phyloP scores from a whole-genome alignment of 2,113 vertebrate genomes.

The Monopterus albus region DNA sequence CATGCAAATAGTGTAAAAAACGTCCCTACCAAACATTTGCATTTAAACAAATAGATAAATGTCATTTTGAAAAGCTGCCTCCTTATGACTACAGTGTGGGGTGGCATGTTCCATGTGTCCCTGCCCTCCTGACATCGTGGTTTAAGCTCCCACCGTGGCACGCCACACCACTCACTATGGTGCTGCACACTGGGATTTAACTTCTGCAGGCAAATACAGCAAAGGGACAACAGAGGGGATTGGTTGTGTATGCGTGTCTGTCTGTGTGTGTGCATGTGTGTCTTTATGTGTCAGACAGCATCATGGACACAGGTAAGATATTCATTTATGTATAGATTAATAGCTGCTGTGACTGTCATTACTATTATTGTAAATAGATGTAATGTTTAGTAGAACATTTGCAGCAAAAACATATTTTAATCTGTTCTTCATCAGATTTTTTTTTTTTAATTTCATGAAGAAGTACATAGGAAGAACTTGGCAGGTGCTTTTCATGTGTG shows the following conservation, averaged over 20 bases:
- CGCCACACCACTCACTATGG: slow-evolving; percentile 69
- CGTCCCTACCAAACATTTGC: slow-evolving; percentile 84
- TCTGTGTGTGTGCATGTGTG: slow-evolving; percentile 8
- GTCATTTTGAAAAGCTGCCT: slow-evolving; percentile 79
- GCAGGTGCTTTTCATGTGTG: not conserved
- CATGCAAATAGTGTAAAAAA: slow-evolving; percentile 85
- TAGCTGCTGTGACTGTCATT: not conserved
- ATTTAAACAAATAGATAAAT: slow-evolving; percentile 86
- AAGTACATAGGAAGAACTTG: not conserved
- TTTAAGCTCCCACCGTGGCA: slow-evolving; percentile 68
- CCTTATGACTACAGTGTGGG: slow-evolving; percentile 61
- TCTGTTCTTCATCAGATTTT: too few relatives aligned
- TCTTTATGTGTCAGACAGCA: slow-evolving; percentile 37
- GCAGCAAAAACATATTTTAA: not conserved
- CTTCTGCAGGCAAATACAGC: slow-evolving; percentile 65
- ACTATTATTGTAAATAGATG: not conserved
- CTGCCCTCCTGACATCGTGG: slow-evolving; percentile 71
- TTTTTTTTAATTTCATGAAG: not conserved
- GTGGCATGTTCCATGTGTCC: slow-evolving; percentile 65
- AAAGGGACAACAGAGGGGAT: slow-evolving; percentile 54
- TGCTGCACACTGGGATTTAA: slow-evolving; percentile 58
- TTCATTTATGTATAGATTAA: slow-evolving; percentile 7
- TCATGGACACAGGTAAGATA: slow-evolving; percentile 83
- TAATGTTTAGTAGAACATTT: not conserved
- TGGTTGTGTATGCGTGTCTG: slow-evolving; percentile 16